phyloP scores from a whole-genome alignment of 1,140 invertebrate species.

The Nasonia vitripennis region DNA sequence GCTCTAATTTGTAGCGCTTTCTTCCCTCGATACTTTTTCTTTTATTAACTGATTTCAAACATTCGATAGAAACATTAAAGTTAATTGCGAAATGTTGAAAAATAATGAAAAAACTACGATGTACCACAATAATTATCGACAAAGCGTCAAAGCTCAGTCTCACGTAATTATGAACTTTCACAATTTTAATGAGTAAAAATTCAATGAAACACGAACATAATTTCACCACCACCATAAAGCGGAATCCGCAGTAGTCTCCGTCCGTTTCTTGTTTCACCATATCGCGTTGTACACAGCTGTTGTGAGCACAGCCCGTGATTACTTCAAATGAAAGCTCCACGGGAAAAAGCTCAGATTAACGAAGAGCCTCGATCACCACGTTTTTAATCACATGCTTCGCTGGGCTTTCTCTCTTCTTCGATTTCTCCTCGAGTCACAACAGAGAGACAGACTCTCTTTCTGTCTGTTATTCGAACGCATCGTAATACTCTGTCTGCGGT shows the following conservation, averaged over 20 bases:
- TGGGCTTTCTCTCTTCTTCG: background rate
- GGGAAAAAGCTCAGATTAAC: conserved; percentile 9
- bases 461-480: background rate
- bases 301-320: background rate
- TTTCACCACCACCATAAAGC: too few relatives aligned
- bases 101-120: too few relatives aligned
- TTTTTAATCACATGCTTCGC: conserved; percentile 29
- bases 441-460: background rate
- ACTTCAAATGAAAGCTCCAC: conserved; percentile 9
- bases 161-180: too few relatives aligned
- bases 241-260: background rate
- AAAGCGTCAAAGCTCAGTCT: too few relatives aligned
- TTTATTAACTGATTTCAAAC: too few relatives aligned
- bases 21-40: background rate
- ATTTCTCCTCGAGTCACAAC: background rate
- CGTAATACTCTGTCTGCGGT: background rate
- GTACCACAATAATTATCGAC: too few relatives aligned
- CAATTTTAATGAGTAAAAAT: too few relatives aligned
- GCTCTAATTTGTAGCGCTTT: background rate
- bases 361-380: background rate
- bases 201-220: too few relatives aligned
- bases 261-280: background rate
- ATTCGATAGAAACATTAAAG: too few relatives aligned
- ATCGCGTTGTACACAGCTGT: background rate
- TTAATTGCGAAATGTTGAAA: too few relatives aligned